Base-by-base conservation (phyloP, 2,113 vertebrate genomes). In the Trematocara stigmaticum region DNA sequence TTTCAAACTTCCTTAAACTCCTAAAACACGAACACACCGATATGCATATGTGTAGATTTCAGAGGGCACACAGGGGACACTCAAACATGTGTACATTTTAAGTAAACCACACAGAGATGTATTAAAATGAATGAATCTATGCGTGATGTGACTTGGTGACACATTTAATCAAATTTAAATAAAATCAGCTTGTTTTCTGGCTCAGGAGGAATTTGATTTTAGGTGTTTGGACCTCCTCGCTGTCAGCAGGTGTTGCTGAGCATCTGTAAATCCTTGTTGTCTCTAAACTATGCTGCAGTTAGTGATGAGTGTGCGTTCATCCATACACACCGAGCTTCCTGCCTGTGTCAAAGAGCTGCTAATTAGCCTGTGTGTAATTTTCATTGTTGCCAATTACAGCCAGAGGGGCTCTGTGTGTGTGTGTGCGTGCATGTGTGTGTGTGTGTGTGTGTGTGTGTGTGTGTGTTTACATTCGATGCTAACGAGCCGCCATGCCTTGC, bases 291-390 rank as follows among this genome's bases (percentile, higher is more conserved):
- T 9, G 38, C 38, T 76, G 42, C 69, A 74, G 42, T 74, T 74
- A 47, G 23, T 47, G 42, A 74, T 76, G 69, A 49, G 42, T 49
- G 69, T 49, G 69, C 3, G 4, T 47, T 16, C 69, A 49, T 76
- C 69, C 64, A 69, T 13, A 74, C 42, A 74, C 69, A 76, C 23
- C 1, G 6, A n/a, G 69, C 69, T 49, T 76, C 69, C 51, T 55
- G 78, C 31, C 78, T 55, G 34, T 35, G 47, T 79, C 51, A 79
- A 53, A 34, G 51, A 79, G 78, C 78, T 79, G 78, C 78, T 79
- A 79, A 79, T 79, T 79, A 79, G 51, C 51, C 78, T 56, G 78
- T 56, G 78, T 79, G 78, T 79, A 79, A 82, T 83, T 81, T 56
- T 51, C 76, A 79, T 47, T 57, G 61, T 38, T 59, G 49, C 64